Evolutionary conservation across 2,113 vertebrate species (phyloP).

Genomic region (Origma solitaria): DNA sequence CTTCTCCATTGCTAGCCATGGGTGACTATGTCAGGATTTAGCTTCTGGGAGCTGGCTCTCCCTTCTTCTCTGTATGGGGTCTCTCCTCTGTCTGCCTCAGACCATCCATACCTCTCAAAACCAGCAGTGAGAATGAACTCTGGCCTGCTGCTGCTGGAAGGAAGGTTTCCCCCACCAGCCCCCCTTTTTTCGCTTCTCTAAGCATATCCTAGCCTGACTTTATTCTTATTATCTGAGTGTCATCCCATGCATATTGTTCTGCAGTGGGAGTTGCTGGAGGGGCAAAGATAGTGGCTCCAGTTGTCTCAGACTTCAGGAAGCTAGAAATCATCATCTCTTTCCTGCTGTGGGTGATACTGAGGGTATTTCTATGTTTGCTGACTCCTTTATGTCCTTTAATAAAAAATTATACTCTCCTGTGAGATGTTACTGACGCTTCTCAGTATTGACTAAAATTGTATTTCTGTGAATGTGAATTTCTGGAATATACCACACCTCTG

Average conservation of each 20-base stretch:
- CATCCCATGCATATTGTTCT: neutral
- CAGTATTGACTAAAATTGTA: neutral
- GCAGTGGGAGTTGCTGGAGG: neutral
- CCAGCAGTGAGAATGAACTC: neutral
- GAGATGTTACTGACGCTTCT: neutral
- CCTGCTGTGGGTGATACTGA: neutral
- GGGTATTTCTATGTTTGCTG: neutral
- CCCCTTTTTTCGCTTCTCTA: neutral
- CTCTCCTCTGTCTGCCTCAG: neutral
- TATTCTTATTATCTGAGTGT: neutral
- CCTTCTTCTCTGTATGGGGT: neutral
- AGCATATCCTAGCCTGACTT: neutral
- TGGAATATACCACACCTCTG: neutral
- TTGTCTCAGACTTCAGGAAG: neutral
- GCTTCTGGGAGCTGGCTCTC: neutral
- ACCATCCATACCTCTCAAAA: neutral
- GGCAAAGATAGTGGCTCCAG: neutral
- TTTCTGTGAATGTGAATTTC: constrained; percentile 7
- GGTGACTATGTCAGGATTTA: neutral
- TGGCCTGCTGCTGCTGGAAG: neutral
- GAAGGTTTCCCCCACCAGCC: neutral
- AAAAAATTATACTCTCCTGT: neutral
- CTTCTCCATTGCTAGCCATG: neutral
- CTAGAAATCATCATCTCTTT: neutral
- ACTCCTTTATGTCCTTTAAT: neutral